A percentile compares a stretch with the other conserved stretches of the same genome.
Conservation (phyloP, 2,797 vertebrate genomes). For the Calcarius lapponicus region DNA sequence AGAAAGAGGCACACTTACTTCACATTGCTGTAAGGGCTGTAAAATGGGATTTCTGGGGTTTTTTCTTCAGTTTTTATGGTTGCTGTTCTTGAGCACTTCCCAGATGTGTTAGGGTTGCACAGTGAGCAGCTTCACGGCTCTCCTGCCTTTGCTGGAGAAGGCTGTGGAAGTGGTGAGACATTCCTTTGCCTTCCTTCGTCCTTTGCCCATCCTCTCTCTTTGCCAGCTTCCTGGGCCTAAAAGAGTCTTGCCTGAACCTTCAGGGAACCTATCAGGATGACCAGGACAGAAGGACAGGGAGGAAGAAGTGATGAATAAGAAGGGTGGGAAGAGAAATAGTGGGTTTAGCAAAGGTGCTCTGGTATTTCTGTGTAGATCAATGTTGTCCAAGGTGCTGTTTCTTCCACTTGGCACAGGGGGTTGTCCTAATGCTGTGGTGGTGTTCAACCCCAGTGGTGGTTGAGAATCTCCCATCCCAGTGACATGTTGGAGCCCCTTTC, state of each 20-base stretch:
- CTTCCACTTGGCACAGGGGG: not conserved
- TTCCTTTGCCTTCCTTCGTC: not conserved
- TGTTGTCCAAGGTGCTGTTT: not conserved
- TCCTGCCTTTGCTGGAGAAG: not conserved
- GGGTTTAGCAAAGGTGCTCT: not conserved
- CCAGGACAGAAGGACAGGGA: not conserved
- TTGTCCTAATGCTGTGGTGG: accelerated
- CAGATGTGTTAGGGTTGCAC: not conserved
- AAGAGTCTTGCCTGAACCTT: not conserved
- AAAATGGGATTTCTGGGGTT: not conserved
- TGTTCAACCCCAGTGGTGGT: accelerated
- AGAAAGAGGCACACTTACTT: not conserved
- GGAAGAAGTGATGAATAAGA: not conserved
- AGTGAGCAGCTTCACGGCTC: accelerated
- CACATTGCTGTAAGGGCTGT: not conserved
- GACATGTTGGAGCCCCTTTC: accelerated
- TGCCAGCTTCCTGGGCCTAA: not conserved
- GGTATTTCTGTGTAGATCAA: not conserved
- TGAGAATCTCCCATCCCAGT: accelerated
- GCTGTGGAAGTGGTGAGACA: not conserved
- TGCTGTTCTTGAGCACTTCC: not conserved
- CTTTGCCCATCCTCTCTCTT: not conserved
- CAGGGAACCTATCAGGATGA: no score
- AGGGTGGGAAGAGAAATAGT: not conserved
- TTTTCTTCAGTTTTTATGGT: not conserved